Base-by-base conservation (phyloP, 2,888 invertebrate genomes). In the Cataglyphis altisquamis region DNA sequence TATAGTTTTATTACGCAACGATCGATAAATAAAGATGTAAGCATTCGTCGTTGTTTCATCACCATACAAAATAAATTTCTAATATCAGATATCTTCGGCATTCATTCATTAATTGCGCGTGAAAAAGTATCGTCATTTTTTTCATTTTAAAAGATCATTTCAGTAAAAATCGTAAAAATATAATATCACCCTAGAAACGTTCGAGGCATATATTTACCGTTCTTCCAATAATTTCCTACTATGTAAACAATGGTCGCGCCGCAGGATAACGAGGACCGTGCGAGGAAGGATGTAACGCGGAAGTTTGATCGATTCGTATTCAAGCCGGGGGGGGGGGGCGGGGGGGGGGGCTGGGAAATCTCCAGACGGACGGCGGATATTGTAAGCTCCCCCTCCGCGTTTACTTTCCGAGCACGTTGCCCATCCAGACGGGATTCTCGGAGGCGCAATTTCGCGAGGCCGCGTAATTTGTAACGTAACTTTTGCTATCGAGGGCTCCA, bases 271-370 rank as follows among this genome's bases (percentile, higher is more conserved):
- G 72, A 45, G 12, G 57, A 32, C 41, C 3, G 10, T 25, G 66
- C 12, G 77, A 8, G 32, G 57, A 12, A 41, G 55, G 68, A 57
- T 41, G 39, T 29, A 68, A 29, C 55, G 67, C 55, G 67, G 74
- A 68, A 80, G 78, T 80, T 80, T 80, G 78, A 80, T 80, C 78
- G 78, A 80, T 80, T 77, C 55, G 67, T 15, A 62, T 55, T 70
- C 70, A 57, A 78, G 70, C 57, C 67, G 41, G 57, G 45, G 36
- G 0, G 6, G 32, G 32, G 41, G 57, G 45, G 36, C 0, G 6
- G 32, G 32, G 57, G 41, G 55, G 36, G 6, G 6, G 36, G 36
- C 36, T 36, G 6, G 36, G 72, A n/a, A 72, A 60, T 80, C 60
- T 72, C 41, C 21, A 41, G 78, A 18, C 45, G n/a, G 32, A 36